These are phyloP conservation scores for Rhegmatorhina hoffmannsi DNA, from an alignment of 2,113 vertebrate species.

Conservation along the genomic window DNA sequence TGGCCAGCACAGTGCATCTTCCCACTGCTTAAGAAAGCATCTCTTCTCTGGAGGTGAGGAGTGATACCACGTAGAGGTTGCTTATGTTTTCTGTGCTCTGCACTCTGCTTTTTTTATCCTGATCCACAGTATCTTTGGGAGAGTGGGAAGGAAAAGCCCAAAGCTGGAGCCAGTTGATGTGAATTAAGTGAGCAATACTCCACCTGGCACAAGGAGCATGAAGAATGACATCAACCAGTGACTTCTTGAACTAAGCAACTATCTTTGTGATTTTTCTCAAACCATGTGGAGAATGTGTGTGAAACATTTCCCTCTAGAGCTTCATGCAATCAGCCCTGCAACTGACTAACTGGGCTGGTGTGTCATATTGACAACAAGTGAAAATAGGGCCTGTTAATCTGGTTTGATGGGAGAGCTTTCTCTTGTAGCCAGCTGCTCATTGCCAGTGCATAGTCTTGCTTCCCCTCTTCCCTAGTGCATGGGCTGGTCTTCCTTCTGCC, in stretches of 20 bases:
- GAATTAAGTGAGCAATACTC: not conserved
- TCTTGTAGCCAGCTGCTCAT: not conserved
- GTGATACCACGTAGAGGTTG: not conserved
- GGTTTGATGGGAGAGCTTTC: not conserved
- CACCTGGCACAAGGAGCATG: not conserved
- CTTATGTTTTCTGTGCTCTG: not conserved
- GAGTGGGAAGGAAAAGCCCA: not conserved
- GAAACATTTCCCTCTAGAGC: not conserved
- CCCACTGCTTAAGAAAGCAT: not conserved
- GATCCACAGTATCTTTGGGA: not conserved
- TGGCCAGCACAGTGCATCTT: not conserved
- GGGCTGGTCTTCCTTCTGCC: not conserved
- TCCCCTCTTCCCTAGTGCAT: not conserved
- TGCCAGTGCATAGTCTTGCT: not conserved
- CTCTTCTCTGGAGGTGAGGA: not conserved
- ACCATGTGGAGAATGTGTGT: not conserved
- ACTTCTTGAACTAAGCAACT: not conserved
- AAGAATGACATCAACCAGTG: conserved; percentile 5
- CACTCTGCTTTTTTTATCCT: not conserved
- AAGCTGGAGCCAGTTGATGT: not conserved
- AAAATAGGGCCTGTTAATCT: not conserved
- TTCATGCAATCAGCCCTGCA: not conserved
- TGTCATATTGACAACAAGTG: not conserved
- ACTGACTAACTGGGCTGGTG: not conserved
- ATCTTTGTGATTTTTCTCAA: not conserved